A percentile compares a stretch with the other conserved stretches of the same genome.
Evolutionary conservation across 2,113 vertebrate genomes (phyloP).

Genomic region (Columbina picui): DNA sequence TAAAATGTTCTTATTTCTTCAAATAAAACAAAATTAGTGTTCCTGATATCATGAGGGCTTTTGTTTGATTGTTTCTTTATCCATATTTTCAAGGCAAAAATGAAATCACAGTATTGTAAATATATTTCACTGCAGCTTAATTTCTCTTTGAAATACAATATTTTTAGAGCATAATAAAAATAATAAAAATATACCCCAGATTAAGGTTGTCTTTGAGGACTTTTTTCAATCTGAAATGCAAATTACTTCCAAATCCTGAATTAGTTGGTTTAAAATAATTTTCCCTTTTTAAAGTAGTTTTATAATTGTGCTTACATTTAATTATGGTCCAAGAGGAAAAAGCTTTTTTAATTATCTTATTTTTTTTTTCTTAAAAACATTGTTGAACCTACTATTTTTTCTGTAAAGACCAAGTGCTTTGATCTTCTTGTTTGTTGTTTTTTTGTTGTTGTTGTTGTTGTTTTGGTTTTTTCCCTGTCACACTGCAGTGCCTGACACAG

Average conservation of each 20-base stretch:
- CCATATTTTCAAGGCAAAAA: not conserved
- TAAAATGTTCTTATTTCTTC: not conserved
- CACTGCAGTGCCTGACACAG: not conserved
- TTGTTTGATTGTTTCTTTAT: not conserved
- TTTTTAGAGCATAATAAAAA: not conserved
- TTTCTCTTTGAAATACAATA: not conserved
- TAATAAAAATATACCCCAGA: not conserved
- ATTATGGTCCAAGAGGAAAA: not conserved
- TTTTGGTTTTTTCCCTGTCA: not conserved
- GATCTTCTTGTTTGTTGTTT: not conserved
- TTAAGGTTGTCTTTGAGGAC: not conserved
- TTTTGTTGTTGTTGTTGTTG: no score
- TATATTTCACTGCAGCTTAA: not conserved
- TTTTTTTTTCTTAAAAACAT: not conserved
- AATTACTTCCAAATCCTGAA: slow-evolving; percentile 25
- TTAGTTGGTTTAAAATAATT: slow-evolving; percentile 3
- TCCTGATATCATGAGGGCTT: fast-evolving
- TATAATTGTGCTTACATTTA: not conserved
- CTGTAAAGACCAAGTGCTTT: not conserved
- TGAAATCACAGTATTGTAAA: not conserved
- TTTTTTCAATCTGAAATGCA: slow-evolving; percentile 3
- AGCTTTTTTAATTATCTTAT: not conserved
- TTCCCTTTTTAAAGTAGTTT: not conserved
- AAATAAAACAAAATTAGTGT: not conserved
- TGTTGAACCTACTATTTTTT: slow-evolving; percentile 9